Evolutionary conservation across 2,797 vertebrate genomes (phyloP).

Genomic region (Pitangus sulphuratus): DNA sequence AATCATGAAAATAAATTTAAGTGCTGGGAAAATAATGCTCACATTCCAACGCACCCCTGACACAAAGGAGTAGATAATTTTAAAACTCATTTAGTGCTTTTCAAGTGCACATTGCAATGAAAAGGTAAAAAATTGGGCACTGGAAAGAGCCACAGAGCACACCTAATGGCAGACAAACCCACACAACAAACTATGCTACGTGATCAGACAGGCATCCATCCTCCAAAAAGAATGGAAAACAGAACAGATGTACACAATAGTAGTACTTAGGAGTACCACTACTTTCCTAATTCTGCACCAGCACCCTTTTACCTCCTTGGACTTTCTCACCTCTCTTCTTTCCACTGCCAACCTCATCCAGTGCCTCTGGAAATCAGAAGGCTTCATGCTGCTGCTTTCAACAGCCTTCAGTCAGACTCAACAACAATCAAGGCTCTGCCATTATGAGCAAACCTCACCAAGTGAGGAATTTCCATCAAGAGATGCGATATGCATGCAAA

Average conservation of each 20-base stretch:
- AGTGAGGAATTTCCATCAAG: not conserved
- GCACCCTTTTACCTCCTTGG: not conserved
- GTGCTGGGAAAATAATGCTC: not conserved
- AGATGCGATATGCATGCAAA: not conserved
- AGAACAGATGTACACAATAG: not conserved
- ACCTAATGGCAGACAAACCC: not conserved
- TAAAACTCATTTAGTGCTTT: not conserved
- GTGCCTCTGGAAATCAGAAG: not conserved
- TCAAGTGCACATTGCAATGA: not conserved
- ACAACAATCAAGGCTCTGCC: not conserved
- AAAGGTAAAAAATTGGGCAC: not conserved
- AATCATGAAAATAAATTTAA: not conserved
- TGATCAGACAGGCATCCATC: not conserved
- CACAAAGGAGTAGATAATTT: not conserved
- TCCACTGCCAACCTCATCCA: not conserved
- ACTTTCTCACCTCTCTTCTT: not conserved
- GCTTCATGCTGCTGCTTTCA: not conserved
- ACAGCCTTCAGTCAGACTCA: not conserved
- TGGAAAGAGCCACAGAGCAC: not conserved
- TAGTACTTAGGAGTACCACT: not conserved
- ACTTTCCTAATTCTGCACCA: not conserved
- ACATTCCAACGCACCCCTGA: not conserved
- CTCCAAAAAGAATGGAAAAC: not conserved
- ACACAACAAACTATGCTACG: not conserved
- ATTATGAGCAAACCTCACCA: not conserved